These are phyloP conservation scores for Uloborus plumipes DNA, from an alignment of 2,888 invertebrate species.

Conservation along the genomic window DNA sequence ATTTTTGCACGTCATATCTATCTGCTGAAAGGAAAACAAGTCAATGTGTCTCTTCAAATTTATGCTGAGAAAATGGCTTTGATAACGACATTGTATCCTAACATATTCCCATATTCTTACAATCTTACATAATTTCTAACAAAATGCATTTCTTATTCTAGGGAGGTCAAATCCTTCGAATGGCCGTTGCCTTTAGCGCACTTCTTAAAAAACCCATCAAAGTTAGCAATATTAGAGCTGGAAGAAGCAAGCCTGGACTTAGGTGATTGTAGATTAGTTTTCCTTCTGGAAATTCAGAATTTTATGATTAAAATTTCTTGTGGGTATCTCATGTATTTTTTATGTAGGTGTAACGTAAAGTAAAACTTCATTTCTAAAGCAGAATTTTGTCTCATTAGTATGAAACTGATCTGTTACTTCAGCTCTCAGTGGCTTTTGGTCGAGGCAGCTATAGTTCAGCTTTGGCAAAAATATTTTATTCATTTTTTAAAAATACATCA, in stretches of 20 bases:
- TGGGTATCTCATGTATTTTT: background rate
- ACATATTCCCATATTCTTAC: background rate
- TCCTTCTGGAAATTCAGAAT: background rate
- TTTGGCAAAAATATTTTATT: too few relatives aligned
- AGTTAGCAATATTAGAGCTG: slow-evolving; percentile 85
- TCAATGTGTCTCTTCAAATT: background rate
- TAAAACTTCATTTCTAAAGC: background rate
- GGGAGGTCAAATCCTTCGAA: slow-evolving; percentile 92
- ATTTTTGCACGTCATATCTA: too few relatives aligned
- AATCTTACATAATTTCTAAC: background rate
- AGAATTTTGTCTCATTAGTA: background rate
- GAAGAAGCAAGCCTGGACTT: slow-evolving; percentile 86
- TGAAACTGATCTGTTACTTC: too few relatives aligned
- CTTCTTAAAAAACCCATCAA: slow-evolving; percentile 80
- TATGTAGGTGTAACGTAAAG: background rate
- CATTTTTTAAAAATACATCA: too few relatives aligned
- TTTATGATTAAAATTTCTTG: background rate
- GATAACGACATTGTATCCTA: background rate
- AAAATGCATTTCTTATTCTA: slow-evolving; percentile 72
- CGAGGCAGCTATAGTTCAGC: too few relatives aligned
- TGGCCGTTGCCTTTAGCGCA: slow-evolving; percentile 84
- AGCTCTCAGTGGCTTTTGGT: too few relatives aligned
- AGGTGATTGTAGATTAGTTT: slow-evolving; percentile 74
- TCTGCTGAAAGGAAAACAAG: too few relatives aligned
- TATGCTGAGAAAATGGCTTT: background rate